These are phyloP conservation scores for Nomia melanderi DNA, from an alignment of 1,140 invertebrate genomes.

Conservation along the genomic window DNA sequence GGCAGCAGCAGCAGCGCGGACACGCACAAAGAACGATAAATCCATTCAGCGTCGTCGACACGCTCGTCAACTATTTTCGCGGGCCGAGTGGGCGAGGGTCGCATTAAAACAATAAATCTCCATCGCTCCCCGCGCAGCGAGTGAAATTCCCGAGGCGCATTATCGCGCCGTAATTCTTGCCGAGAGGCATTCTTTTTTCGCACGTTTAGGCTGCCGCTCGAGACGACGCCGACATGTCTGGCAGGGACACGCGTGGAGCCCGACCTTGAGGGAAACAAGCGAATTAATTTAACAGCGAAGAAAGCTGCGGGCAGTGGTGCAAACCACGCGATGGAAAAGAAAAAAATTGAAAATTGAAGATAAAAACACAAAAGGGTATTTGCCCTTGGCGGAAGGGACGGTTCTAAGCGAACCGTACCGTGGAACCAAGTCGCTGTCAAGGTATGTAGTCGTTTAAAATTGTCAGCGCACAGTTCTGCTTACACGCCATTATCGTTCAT, in stretches of 20 bases:
- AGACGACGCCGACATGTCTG: conserved; percentile 39
- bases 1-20: too few relatives aligned
- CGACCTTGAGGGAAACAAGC: conserved; percentile 47
- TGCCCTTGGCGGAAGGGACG: too few relatives aligned
- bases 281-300: conserved; percentile 62
- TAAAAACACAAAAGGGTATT: too few relatives aligned
- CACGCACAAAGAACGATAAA: conserved; percentile 9
- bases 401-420: too few relatives aligned
- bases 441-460: too few relatives aligned
- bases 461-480: too few relatives aligned
- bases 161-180: conserved; percentile 24
- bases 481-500: too few relatives aligned
- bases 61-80: conserved; percentile 11
- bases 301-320: conserved; percentile 15
- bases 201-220: neutral
- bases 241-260: neutral
- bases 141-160: conserved; percentile 15
- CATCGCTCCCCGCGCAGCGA: neutral
- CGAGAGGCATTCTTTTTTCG: conserved; percentile 7
- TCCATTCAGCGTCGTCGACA: neutral
- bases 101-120: conserved; percentile 37
- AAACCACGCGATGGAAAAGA: too few relatives aligned
- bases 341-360: too few relatives aligned
- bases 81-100: neutral
- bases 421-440: too few relatives aligned